A percentile compares a stretch with the other conserved stretches of the same genome.
phyloP scores from a whole-genome alignment of 2,797 vertebrate genomes.

The Siniperca scherzeri region DNA sequence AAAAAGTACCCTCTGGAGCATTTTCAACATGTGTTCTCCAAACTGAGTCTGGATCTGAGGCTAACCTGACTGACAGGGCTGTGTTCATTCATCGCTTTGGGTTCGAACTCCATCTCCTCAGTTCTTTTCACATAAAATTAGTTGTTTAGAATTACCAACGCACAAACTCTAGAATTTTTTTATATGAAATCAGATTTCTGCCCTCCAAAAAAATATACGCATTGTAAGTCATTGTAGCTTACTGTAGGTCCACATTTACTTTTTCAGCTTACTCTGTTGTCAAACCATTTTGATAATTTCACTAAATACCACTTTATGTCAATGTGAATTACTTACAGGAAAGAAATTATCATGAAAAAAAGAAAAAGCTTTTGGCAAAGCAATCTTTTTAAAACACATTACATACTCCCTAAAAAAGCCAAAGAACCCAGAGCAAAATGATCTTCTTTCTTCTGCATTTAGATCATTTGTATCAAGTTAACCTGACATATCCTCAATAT shows the following conservation, averaged over 20 bases:
- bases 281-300: background rate
- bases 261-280: background rate
- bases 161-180: background rate
- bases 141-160: background rate
- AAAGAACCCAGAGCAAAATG: background rate
- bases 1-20: background rate
- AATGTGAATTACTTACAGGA: background rate
- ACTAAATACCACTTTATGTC: background rate
- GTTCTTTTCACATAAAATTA: background rate
- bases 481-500: conserved; percentile 40
- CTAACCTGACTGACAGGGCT: background rate
- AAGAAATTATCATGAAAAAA: conserved; percentile 2
- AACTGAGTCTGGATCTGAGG: background rate
- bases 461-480: conserved; percentile 18
- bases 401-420: background rate
- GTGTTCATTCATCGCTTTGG: background rate
- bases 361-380: background rate
- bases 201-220: background rate
- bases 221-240: conserved; percentile 3
- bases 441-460: conserved; percentile 7
- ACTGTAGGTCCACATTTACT: background rate
- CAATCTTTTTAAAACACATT: conserved; percentile 18
- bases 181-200: background rate
- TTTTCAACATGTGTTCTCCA: background rate
- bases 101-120: background rate